These are phyloP conservation scores for Caenorhabditis parvicauda DNA, from an alignment of 2,888 invertebrate species.

Conservation along the genomic window DNA sequence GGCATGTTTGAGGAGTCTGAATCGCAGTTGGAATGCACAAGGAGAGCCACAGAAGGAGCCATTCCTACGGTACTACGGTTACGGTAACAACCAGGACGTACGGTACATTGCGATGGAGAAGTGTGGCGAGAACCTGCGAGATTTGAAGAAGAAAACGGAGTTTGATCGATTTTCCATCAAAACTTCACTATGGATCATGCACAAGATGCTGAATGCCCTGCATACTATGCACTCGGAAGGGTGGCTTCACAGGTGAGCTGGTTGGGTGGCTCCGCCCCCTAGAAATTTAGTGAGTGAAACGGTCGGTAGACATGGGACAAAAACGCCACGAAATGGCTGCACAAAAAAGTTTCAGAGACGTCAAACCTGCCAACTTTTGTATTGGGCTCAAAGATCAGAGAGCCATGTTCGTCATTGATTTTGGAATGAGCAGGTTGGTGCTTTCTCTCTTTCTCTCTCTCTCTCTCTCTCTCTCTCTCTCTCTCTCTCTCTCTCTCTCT, in stretches of 20 bases:
- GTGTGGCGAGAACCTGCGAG: constrained; percentile 40
- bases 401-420: constrained; percentile 33
- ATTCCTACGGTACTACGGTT: constrained; percentile 19
- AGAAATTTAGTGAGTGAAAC: too few species aligned
- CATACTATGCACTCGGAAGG: constrained; percentile 1
- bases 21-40: constrained; percentile 7
- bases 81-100: constrained; percentile 9
- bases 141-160: constrained; percentile 29
- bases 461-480: too few species aligned
- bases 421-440: constrained; percentile 37
- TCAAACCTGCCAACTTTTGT: constrained; percentile 52
- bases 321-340: constrained; percentile 10
- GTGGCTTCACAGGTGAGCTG: not conserved
- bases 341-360: constrained; percentile 45
- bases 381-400: constrained; percentile 25
- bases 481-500: too few species aligned
- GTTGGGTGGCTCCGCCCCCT: too few species aligned
- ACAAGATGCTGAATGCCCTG: constrained; percentile 34
- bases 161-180: constrained; percentile 28
- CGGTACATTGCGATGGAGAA: constrained; percentile 39
- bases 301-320: too few species aligned
- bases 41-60: constrained; percentile 1
- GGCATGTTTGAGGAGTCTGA: constrained; percentile 16
- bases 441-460: too few species aligned
- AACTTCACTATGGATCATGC: constrained; percentile 40